Conservation (phyloP, 2,113 vertebrate genomes). For the Podarcis raffonei region DNA sequence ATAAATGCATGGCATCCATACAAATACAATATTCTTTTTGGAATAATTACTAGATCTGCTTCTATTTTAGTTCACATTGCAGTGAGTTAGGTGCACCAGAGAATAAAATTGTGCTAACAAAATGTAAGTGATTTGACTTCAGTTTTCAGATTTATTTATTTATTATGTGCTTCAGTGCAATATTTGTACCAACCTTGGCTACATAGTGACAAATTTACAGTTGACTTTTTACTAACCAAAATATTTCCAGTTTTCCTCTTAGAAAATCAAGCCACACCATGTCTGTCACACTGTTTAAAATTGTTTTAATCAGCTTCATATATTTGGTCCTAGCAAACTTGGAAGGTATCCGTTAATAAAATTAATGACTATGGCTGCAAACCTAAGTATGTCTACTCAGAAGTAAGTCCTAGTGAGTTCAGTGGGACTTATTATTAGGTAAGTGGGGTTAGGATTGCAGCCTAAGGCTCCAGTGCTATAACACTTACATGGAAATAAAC, state of each 20-base stretch:
- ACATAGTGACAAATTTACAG: constrained; percentile 57
- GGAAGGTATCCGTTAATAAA: constrained; percentile 41
- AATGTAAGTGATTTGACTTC: constrained; percentile 49
- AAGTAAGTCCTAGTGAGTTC: background rate
- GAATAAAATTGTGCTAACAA: background rate
- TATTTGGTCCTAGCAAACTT: constrained; percentile 23
- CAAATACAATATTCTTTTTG: constrained; percentile 6
- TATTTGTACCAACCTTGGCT: constrained; percentile 53
- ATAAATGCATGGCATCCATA: constrained; percentile 41
- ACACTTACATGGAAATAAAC: too few relatives aligned
- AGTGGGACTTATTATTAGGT: background rate
- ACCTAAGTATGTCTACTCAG: background rate
- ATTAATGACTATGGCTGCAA: background rate
- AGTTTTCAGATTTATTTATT: constrained; percentile 50
- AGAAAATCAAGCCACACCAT: constrained; percentile 50
- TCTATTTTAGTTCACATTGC: constrained; percentile 42
- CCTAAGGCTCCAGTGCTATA: too few relatives aligned
- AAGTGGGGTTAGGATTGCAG: too few relatives aligned
- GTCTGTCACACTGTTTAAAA: constrained; percentile 53
- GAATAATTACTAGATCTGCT: background rate
- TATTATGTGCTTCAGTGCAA: constrained; percentile 42
- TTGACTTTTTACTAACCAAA: constrained; percentile 54
- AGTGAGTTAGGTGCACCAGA: constrained; percentile 48
- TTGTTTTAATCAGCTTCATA: constrained; percentile 55
- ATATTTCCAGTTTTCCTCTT: constrained; percentile 52